Percentiles rank a stretch among this genome's conserved stretches.
phyloP scores from a whole-genome alignment of 2,113 vertebrate species.

The Leucopsar rothschildi region DNA sequence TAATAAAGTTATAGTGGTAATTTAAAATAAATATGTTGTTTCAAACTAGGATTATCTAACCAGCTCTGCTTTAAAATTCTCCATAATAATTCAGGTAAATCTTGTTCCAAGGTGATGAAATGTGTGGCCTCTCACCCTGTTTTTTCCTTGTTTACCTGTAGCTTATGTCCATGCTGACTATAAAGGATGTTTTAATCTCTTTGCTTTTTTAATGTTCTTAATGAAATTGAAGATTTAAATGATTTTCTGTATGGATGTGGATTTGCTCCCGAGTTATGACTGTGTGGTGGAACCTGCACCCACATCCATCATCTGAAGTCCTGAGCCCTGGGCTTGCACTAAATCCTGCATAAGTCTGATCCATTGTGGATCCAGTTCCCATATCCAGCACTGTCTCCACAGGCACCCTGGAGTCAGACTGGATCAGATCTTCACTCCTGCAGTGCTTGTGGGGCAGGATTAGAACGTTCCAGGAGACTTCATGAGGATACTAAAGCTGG shows the following conservation, averaged over 20 bases:
- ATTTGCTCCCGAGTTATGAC: neutral
- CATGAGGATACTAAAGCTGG: neutral
- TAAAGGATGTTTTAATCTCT: neutral
- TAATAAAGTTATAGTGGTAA: neutral
- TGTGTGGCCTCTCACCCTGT: neutral
- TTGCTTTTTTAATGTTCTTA: neutral
- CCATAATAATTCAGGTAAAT: neutral
- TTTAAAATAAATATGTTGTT: conserved; percentile 27
- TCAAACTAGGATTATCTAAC: neutral
- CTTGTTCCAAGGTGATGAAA: neutral
- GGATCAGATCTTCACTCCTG: neutral
- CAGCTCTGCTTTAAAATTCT: neutral
- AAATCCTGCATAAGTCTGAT: neutral
- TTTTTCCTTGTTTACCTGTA: neutral
- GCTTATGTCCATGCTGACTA: neutral
- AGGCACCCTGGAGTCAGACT: neutral
- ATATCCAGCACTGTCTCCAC: neutral
- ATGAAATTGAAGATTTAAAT: neutral
- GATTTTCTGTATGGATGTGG: neutral
- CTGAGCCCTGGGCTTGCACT: neutral
- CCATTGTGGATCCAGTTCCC: neutral
- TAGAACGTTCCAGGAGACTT: neutral
- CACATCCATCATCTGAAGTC: neutral
- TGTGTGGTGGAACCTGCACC: neutral
- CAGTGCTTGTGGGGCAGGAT: neutral